A percentile compares a stretch with the other conserved stretches of the same genome.
Conservation (phyloP, 2,113 vertebrate species). For the Erythrolamprus reginae region DNA sequence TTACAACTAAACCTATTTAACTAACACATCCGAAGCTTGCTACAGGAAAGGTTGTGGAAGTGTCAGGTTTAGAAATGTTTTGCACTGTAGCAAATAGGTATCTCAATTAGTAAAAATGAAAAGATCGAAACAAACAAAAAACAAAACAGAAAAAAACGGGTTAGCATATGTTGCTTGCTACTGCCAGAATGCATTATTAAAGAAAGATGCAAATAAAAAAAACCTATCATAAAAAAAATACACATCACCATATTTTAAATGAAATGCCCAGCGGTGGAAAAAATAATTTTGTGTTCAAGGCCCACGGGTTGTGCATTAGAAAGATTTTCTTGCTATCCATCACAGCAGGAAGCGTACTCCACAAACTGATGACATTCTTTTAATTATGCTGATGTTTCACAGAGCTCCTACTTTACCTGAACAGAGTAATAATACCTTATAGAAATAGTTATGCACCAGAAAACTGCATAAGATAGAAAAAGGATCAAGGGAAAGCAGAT, state of each 20-base stretch:
- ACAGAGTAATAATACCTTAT: conserved; percentile 47
- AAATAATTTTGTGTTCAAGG: conserved; percentile 52
- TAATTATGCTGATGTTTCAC: conserved; percentile 63
- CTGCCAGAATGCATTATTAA: neutral
- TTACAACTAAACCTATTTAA: neutral
- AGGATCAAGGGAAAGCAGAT: conserved; percentile 44
- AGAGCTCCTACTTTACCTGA: conserved; percentile 46
- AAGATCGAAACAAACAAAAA: neutral
- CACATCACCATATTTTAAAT: conserved; percentile 44
- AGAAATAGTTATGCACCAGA: conserved; percentile 32
- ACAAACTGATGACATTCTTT: conserved; percentile 61
- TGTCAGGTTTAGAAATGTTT: neutral
- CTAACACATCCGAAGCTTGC: neutral
- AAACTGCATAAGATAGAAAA: conserved; percentile 32
- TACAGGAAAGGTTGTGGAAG: neutral
- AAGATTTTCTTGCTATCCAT: conserved; percentile 45
- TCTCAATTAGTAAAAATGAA: conserved; percentile 9
- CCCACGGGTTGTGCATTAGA: conserved; percentile 56
- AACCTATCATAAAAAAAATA: neutral
- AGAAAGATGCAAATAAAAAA: neutral
- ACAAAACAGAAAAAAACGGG: neutral
- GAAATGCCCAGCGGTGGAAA: conserved; percentile 45
- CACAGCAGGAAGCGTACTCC: conserved; percentile 55
- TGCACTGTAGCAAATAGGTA: neutral
- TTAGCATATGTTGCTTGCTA: neutral